Conservation (phyloP, 2,888 invertebrate genomes). For the Tachina lurida region DNA sequence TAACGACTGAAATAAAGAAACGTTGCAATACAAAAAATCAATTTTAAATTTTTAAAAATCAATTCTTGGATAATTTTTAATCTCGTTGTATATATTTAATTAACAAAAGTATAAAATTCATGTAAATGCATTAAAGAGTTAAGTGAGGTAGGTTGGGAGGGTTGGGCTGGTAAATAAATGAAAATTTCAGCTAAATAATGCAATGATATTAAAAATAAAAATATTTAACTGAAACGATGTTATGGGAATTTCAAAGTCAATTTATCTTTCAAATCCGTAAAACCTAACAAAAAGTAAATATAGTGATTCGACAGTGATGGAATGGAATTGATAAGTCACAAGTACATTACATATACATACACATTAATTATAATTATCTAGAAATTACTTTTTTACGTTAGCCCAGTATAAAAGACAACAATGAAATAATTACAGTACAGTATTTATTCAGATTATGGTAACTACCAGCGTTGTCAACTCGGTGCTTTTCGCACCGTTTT, state of each 20-base stretch:
- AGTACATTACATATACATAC: neutral
- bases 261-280: conserved; percentile 1
- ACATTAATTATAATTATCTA: neutral
- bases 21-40: no score
- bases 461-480: no score
- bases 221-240: neutral
- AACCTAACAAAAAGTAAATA: neutral
- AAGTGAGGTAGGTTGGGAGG: neutral
- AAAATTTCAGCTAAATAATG: neutral
- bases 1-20: no score
- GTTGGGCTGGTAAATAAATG: neutral
- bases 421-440: neutral
- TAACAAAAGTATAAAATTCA: no score
- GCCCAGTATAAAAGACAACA: neutral
- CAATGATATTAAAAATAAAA: neutral
- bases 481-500: no score
- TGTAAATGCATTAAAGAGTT: no score
- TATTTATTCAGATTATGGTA: no score
- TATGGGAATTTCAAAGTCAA: conserved; percentile 30
- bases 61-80: no score
- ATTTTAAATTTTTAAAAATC: no score
- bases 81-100: no score
- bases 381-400: neutral
- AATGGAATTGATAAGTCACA: neutral
- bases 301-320: neutral